Base-by-base conservation (phyloP, 2,113 vertebrate species). In the Oxyura jamaicensis region DNA sequence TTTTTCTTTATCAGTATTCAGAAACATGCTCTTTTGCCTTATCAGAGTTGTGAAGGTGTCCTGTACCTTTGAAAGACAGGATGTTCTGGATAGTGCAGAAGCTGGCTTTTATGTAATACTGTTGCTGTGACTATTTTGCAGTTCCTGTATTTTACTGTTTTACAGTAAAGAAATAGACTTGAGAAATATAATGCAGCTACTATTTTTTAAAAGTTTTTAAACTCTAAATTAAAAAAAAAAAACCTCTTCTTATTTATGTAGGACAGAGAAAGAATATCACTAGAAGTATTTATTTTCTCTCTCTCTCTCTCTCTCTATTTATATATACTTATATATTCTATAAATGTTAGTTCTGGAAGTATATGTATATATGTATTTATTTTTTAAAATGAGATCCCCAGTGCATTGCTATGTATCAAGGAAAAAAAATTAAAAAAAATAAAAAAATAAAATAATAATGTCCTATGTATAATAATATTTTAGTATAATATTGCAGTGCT, bases 381-480 rank as follows among this genome's bases (percentile, higher is more conserved):
- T 33, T 41, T 12, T 86, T 84, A 75, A 88, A 50, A 23, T 76
- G 80, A 91, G 83, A 72, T 93, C 90, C 77, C 90, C 35, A 11
- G 58, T 84, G 96, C 44, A 82, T 91, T 91, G n/a, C 66, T 82
- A 14, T 60, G 9, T 69, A 84, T 90, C 41, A 92, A 92, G 76
- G 53, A 29, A 83, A 96, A 96, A 96, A 67, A 88, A 91, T 91
- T 82, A 44, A 8, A 44, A 19, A 46, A 96, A 95, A 96, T 59
- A 90, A 44, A 44, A 44, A 19, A 20, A 46, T 9, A 48, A 20
- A 87, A 86, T 9, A 60, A 50, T 84, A 55, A 72, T 63, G 41
- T 96, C 91, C 93, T 90, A 93, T 56, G 86, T 94, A 91, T 94
- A 50, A 88, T 71, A 71, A 80, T 71, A 56, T 83, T 35, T 93